Percentiles rank a stretch among this genome's conserved stretches.
Evolutionary conservation across 2,113 vertebrate genomes (phyloP).

Genomic region (Macrotis lagotis): DNA sequence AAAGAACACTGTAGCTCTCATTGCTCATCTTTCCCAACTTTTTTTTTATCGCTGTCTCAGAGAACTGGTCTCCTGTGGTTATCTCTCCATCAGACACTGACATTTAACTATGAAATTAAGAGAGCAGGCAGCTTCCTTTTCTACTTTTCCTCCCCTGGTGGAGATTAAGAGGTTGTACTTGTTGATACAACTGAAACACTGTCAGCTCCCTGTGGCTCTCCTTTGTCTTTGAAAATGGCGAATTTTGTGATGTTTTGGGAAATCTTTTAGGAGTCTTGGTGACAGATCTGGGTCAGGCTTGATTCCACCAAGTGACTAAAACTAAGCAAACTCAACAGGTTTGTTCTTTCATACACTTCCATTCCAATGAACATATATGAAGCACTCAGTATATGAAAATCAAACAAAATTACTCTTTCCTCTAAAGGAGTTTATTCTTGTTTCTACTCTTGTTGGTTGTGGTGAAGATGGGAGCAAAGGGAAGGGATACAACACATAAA

Average conservation of each 20-base stretch:
- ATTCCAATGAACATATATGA: not conserved
- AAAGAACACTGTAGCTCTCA: constrained; percentile 23
- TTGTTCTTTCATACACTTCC: not conserved
- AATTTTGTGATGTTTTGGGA: not conserved
- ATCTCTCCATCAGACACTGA: not conserved
- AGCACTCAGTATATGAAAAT: not conserved
- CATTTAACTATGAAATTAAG: not conserved
- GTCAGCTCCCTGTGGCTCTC: too few species aligned
- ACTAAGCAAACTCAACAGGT: not conserved
- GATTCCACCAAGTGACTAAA: not conserved
- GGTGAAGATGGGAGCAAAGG: not conserved
- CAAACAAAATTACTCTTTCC: not conserved
- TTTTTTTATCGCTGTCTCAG: not conserved
- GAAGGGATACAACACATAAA: not conserved
- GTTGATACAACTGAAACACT: not conserved
- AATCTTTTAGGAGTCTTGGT: not conserved
- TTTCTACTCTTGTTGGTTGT: not conserved
- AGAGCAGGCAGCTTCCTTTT: not conserved
- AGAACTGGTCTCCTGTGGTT: not conserved
- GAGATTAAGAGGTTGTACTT: not conserved
- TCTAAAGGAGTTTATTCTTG: not conserved
- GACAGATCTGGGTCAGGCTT: not conserved
- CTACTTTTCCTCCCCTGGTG: not conserved
- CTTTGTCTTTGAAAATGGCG: not conserved
- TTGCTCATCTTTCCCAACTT: constrained; percentile 35